Evolutionary conservation across 2,113 vertebrate genomes (phyloP).

Genomic region (Podocnemis expansa): DNA sequence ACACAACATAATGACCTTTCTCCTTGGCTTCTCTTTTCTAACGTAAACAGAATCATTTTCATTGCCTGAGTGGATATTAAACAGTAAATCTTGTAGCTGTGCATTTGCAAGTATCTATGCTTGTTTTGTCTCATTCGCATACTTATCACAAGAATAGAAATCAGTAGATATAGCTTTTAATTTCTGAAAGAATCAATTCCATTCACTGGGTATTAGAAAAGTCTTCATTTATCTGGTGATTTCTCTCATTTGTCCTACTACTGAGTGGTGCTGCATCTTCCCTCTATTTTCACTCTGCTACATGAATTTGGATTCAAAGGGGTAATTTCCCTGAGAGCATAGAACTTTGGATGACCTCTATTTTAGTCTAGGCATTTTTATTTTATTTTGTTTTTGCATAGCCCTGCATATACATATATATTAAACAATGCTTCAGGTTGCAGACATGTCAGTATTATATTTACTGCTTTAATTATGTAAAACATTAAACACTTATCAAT

Average conservation of each 20-base stretch:
- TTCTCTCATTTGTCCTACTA: slow-evolving; percentile 63
- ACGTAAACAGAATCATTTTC: slow-evolving; percentile 74
- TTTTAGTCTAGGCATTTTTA: not conserved
- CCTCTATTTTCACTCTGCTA: slow-evolving; percentile 54
- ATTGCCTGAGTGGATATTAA: slow-evolving; percentile 71
- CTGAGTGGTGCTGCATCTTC: slow-evolving; percentile 16
- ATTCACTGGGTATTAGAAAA: slow-evolving; percentile 56
- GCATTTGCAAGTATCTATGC: slow-evolving; percentile 46
- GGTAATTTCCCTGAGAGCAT: slow-evolving; percentile 40
- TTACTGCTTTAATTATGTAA: slow-evolving; percentile 57
- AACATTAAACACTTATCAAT: slow-evolving; percentile 62
- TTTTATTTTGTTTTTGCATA: not conserved
- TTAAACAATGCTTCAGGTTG: slow-evolving; percentile 31
- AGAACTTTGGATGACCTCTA: slow-evolving; percentile 55
- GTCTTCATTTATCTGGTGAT: slow-evolving; percentile 39
- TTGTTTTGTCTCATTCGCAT: slow-evolving; percentile 62
- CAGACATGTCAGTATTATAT: slow-evolving; percentile 52
- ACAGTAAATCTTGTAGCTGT: slow-evolving; percentile 64
- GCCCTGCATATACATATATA: slow-evolving; percentile 14
- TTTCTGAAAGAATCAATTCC: slow-evolving; percentile 55
- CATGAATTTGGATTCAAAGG: slow-evolving; percentile 40
- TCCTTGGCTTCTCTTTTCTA: slow-evolving; percentile 69
- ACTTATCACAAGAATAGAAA: slow-evolving; percentile 37
- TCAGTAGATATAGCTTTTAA: slow-evolving; percentile 50
- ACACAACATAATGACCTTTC: slow-evolving; percentile 74